Conservation (phyloP, 2,888 invertebrate genomes). For the Drosophila demipolita region DNA sequence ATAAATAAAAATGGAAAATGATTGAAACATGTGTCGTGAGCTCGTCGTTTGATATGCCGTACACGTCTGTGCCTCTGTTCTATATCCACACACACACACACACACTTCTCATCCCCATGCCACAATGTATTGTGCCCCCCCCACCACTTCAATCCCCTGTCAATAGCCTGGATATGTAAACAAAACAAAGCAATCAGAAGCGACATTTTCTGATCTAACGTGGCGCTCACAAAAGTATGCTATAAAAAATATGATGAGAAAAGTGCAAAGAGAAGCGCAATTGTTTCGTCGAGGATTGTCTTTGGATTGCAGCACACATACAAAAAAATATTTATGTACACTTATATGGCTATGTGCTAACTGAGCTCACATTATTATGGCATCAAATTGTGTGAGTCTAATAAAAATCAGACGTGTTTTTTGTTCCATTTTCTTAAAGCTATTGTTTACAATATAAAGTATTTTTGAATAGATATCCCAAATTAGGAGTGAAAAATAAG, state of each 20-base stretch:
- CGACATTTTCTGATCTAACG: conserved; percentile 71
- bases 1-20: conserved; percentile 76
- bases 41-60: conserved; percentile 68
- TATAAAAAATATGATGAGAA: conserved; percentile 74
- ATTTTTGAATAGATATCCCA: neutral
- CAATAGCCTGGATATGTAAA: conserved; percentile 74
- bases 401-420: conserved; percentile 6
- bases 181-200: conserved; percentile 75
- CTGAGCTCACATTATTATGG: conserved; percentile 25
- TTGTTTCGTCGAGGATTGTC: conserved; percentile 12
- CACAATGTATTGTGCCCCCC: conserved; percentile 43
- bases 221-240: conserved; percentile 73
- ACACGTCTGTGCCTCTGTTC: conserved; percentile 54
- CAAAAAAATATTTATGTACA: neutral
- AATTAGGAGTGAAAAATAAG: neutral
- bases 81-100: conserved; percentile 1
- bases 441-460: neutral
- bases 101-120: neutral
- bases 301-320: conserved; percentile 1
- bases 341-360: neutral
- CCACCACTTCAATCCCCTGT: conserved; percentile 48
- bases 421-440: neutral
- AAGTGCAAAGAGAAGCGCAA: conserved; percentile 45
- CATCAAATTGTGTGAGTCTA: conserved; percentile 20
- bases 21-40: conserved; percentile 77